Evolutionary conservation across 2,888 invertebrate genomes (phyloP).

Genomic region (Aphidoletes aphidimyza): DNA sequence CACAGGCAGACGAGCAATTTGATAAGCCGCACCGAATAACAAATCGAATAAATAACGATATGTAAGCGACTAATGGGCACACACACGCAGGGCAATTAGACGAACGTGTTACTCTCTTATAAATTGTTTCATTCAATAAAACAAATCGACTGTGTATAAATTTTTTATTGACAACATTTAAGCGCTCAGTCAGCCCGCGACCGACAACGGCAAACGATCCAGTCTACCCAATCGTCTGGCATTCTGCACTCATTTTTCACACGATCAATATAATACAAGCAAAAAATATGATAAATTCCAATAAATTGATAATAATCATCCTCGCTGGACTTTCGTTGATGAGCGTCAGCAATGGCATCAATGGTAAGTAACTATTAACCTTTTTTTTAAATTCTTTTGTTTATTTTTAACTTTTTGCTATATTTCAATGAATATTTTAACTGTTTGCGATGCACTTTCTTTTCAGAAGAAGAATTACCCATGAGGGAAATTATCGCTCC

Average conservation of each 20-base stretch:
- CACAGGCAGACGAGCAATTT: background rate
- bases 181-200: background rate
- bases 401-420: background rate
- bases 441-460: too few relatives aligned
- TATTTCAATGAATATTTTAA: too few relatives aligned
- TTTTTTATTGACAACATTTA: background rate
- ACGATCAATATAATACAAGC: background rate
- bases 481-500: background rate
- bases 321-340: background rate
- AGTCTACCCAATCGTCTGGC: background rate
- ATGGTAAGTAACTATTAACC: background rate
- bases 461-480: background rate
- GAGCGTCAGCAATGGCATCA: background rate
- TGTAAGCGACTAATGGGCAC: background rate
- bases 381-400: background rate
- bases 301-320: background rate
- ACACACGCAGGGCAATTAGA: background rate
- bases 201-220: background rate
- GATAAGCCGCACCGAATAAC: background rate
- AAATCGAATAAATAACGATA: background rate
- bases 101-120: background rate
- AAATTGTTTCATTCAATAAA: background rate
- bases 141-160: constrained; percentile 28
- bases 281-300: background rate
- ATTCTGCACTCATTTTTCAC: background rate